Evolutionary conservation across 35 echinoderm and acorn worm genomes (phyloP).

Genomic region (Heliocidaris tuberculata): DNA sequence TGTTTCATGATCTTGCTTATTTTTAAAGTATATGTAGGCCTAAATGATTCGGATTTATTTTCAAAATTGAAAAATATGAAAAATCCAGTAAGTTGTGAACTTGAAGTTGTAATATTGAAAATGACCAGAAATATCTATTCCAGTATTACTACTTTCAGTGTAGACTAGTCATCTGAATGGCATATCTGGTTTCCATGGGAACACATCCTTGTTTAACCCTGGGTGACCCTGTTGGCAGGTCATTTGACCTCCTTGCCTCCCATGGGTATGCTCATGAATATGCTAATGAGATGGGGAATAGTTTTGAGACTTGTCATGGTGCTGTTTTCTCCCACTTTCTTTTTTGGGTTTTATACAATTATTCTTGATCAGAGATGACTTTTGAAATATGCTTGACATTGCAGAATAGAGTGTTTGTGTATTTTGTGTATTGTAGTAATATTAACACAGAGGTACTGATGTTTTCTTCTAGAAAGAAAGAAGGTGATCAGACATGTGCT

Average conservation of each 20-base stretch:
- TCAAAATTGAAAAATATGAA: too few relatives aligned
- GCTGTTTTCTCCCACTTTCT: neutral
- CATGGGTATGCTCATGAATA: neutral
- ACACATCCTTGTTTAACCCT: neutral
- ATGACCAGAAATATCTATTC: too few relatives aligned
- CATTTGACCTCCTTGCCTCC: neutral
- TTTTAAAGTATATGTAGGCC: too few relatives aligned
- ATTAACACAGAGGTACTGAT: too few relatives aligned
- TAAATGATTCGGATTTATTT: too few relatives aligned
- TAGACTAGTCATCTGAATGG: neutral
- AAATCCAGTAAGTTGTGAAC: too few relatives aligned
- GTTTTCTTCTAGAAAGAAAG: too few relatives aligned
- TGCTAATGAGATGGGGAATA: neutral
- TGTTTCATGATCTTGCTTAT: too few relatives aligned
- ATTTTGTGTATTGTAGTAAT: neutral
- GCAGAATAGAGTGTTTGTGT: neutral
- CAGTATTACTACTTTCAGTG: neutral
- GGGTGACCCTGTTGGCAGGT: neutral
- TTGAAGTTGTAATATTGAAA: too few relatives aligned
- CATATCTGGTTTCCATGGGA: neutral
- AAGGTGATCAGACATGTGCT: too few relatives aligned
- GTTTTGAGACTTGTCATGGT: neutral
- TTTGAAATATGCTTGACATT: neutral
- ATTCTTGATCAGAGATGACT: neutral
- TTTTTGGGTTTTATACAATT: neutral